Conservation (phyloP, 2,113 vertebrate species). For the Notothenia rossii region DNA sequence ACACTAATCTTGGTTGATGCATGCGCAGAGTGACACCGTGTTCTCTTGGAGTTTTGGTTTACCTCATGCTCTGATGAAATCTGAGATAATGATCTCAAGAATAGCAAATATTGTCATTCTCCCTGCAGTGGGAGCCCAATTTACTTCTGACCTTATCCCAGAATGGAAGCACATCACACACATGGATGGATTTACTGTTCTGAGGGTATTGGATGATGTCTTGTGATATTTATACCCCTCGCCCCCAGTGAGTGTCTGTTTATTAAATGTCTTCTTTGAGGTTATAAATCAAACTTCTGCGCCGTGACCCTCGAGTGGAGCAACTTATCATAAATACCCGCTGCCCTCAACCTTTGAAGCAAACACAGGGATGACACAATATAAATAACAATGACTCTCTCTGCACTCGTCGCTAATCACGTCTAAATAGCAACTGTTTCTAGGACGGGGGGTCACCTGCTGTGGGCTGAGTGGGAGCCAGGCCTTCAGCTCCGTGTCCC, state of each 20-base stretch:
- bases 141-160: constrained; percentile 68
- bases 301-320: constrained; percentile 33
- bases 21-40: background rate
- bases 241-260: constrained; percentile 43
- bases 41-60: constrained; percentile 16
- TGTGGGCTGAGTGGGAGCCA: constrained; percentile 59
- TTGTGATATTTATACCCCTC: constrained; percentile 69
- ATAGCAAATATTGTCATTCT: constrained; percentile 70
- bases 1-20: background rate
- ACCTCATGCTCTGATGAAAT: constrained; percentile 56
- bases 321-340: constrained; percentile 26
- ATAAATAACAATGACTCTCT: constrained; percentile 79
- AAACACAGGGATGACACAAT: constrained; percentile 63
- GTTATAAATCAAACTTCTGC: constrained; percentile 56
- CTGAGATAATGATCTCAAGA: constrained; percentile 57
- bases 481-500: constrained; percentile 58
- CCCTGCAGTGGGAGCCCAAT: constrained; percentile 54
- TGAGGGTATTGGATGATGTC: constrained; percentile 63
- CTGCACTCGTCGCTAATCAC: constrained; percentile 60
- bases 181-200: constrained; percentile 58
- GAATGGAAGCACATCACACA: constrained; percentile 64
- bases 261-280: constrained; percentile 52
- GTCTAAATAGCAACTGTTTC: constrained; percentile 82
- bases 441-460: constrained; percentile 77
- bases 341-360: constrained; percentile 53